phyloP scores from a whole-genome alignment of 2,797 vertebrate genomes.

The Ciconia nigra region DNA sequence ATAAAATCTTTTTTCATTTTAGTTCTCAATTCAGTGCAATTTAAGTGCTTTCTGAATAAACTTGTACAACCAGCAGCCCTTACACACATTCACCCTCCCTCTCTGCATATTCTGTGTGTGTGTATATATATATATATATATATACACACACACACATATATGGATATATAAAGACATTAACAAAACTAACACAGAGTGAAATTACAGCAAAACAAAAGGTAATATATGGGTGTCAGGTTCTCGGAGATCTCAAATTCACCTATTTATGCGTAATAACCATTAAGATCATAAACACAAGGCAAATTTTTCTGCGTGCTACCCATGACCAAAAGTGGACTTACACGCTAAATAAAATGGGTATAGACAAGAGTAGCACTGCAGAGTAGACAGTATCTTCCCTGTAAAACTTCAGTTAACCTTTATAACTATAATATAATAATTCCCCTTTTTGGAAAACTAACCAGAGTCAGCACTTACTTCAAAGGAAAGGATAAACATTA shows the following conservation, averaged over 20 bases:
- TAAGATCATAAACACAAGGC: background rate
- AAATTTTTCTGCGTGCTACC: background rate
- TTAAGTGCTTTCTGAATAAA: background rate
- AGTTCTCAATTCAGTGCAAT: background rate
- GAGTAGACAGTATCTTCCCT: background rate
- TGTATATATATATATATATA: rapidly evolving
- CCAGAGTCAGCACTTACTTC: background rate
- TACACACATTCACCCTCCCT: background rate
- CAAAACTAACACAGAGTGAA: background rate
- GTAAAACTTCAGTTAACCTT: background rate
- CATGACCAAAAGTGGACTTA: background rate
- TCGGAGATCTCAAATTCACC: background rate
- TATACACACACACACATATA: background rate
- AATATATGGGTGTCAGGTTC: background rate
- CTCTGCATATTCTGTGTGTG: background rate
- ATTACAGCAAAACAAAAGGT: background rate
- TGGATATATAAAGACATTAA: background rate
- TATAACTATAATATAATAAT: background rate
- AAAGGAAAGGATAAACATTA: background rate
- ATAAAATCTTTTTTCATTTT: background rate
- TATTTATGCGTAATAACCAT: background rate
- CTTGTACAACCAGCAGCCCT: background rate
- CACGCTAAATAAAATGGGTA: background rate
- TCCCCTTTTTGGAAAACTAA: background rate
- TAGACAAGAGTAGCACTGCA: background rate